Percentiles rank a stretch among this genome's conserved stretches.
Evolutionary conservation across 2,888 invertebrate species (phyloP).

Genomic region (Coelopa pilipes): DNA sequence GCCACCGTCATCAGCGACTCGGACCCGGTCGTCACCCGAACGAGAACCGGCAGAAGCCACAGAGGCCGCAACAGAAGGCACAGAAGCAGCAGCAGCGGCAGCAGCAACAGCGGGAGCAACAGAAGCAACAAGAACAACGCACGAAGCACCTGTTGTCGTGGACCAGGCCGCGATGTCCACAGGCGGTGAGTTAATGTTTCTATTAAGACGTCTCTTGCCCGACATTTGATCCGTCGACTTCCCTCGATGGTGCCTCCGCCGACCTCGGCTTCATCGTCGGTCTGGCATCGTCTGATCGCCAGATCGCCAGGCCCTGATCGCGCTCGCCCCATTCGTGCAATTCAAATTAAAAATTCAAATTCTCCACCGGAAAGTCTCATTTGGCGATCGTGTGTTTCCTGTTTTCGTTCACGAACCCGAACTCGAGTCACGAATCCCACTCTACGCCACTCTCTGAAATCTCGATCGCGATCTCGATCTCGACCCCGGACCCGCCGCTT

Average conservation of each 20-base stretch:
- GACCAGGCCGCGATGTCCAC: constrained; percentile 5
- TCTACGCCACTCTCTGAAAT: not conserved
- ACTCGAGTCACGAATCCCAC: constrained; percentile 25
- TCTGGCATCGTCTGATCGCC: no score
- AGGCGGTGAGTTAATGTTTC: constrained; percentile 34
- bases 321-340: not conserved
- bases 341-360: constrained; percentile 36
- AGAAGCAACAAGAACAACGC: constrained; percentile 32
- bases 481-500: not conserved
- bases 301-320: no score
- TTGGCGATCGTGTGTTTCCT: constrained; percentile 34
- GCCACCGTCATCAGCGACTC: not conserved
- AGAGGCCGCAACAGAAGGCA: not conserved
- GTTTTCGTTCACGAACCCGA: constrained; percentile 17
- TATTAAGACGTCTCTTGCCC: not conserved
- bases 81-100: not conserved
- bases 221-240: no score
- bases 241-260: no score
- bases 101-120: constrained; percentile 41
- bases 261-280: no score
- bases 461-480: not conserved
- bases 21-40: constrained; percentile 33
- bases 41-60: constrained; percentile 27
- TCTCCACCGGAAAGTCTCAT: constrained; percentile 36
- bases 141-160: constrained; percentile 12